A percentile compares a stretch with the other conserved stretches of the same genome.
Conservation (phyloP, 1,140 invertebrate genomes). For the Ectropis grisescens region DNA sequence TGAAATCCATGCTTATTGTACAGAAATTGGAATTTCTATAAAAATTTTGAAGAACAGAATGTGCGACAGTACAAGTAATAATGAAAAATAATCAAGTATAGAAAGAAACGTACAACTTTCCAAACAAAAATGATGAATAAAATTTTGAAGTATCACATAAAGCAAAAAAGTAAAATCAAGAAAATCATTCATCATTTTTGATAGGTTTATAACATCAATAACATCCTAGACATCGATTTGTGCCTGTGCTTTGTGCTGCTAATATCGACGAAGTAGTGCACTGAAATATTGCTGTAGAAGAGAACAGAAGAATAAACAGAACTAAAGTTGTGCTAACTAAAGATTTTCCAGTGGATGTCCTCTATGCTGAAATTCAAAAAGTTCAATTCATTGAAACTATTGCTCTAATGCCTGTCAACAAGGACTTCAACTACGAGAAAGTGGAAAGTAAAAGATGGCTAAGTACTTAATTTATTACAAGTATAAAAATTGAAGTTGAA, state of each 20-base stretch:
- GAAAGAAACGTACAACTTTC: no score
- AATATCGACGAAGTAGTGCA: constrained; percentile 36
- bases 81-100: no score
- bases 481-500: no score
- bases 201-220: constrained; percentile 1
- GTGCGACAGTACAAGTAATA: constrained; percentile 27
- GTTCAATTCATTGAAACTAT: constrained; percentile 1
- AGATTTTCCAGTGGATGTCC: constrained; percentile 10
- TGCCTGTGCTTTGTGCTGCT: constrained; percentile 39
- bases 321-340: constrained; percentile 31
- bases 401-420: no score
- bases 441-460: no score
- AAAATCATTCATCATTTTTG: constrained; percentile 33
- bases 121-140: constrained; percentile 37
- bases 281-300: constrained; percentile 26
- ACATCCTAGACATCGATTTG: not conserved
- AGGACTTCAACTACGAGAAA: no score
- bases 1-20: constrained; percentile 54
- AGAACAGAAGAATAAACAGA: constrained; percentile 26
- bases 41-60: constrained; percentile 21
- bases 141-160: not conserved
- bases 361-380: constrained; percentile 9
- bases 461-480: no score
- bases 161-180: not conserved
- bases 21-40: constrained; percentile 51